Evolutionary conservation across 2,888 invertebrate species (phyloP), one percentile per base, ranked within the genome.

Genomic region (Melolontha melolontha): DNA sequence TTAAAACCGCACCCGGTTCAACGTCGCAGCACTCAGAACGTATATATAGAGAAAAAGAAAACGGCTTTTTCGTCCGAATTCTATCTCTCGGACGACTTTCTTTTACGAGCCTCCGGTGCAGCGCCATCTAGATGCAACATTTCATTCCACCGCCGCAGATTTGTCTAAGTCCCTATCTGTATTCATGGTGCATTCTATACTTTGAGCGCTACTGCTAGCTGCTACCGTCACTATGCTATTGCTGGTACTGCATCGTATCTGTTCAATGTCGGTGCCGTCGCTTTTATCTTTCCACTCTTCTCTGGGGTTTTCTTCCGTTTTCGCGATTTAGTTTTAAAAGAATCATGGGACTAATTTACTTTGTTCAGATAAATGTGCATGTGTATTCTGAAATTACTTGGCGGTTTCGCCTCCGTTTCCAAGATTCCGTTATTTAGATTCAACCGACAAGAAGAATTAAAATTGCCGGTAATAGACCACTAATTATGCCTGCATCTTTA

Each of bases 111-210:
- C 75, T 77, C 73, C 75, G 75, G 74, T 73, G 68, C 72, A 71
- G 76, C 78, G 77, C 75, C 76, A 59, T 59, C 59, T 59, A 59
- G 59, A 59, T 59, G 77, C 78, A 76, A 73, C 75, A 74, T 75
- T 75, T 75, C 75, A 75, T 76, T 73, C 75, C 74, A 68, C 72
- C 75, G 70, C 74, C 74, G 74, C 71, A 74, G 73, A 76, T 76
- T 75, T 76, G 74, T 76, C 76, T 75, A 75, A 75, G 75, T 74
- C 73, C 73, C 75, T 73, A 76, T 76, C 74, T 75, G 75, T 76
- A 76, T 76, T 75, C 76, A 75, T 75, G 71, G 76, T 72, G 75
- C 74, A 55, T 65, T 64, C 71, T 57, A 67, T 59, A 16, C 70
- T 67, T 62, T 69, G 62, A 71, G 63, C 66, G 57, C 27, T 42